These are phyloP conservation scores for Scartelaos histophorus DNA, from an alignment of 2,113 vertebrate species.

Conservation along the genomic window DNA sequence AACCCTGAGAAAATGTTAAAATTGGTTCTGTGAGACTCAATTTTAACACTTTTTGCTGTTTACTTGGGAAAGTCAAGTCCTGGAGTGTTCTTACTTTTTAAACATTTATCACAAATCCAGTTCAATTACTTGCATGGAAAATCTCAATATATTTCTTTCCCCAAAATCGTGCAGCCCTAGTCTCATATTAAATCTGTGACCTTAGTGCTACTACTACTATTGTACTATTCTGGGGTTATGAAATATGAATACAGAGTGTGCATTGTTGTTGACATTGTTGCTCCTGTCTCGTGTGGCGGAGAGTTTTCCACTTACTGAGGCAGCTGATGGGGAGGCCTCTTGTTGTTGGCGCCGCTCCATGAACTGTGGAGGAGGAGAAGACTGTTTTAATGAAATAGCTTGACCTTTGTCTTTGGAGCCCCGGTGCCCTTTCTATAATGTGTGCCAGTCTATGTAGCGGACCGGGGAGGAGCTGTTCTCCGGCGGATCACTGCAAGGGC, in stretches of 20 bases:
- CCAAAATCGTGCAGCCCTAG: too few species aligned
- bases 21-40: too few species aligned
- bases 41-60: too few species aligned
- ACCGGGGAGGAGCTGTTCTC: conserved; percentile 20
- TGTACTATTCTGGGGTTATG: background rate
- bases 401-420: conserved; percentile 55
- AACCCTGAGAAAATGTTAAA: too few species aligned
- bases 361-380: conserved; percentile 47
- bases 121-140: too few species aligned
- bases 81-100: too few species aligned
- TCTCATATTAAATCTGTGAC: background rate
- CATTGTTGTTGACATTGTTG: conserved; percentile 22
- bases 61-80: too few species aligned
- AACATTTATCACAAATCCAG: too few species aligned
- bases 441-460: conserved; percentile 29
- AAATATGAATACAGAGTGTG: conserved; percentile 35
- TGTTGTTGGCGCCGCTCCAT: conserved; percentile 38
- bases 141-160: too few species aligned
- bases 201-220: background rate
- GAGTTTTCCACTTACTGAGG: conserved; percentile 32
- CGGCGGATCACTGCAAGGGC: background rate
- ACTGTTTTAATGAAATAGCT: conserved; percentile 60
- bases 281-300: conserved; percentile 28
- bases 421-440: conserved; percentile 47
- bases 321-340: conserved; percentile 20